Evolutionary conservation across 1,140 invertebrate genomes (phyloP), one percentile per base, ranked within the genome.

Genomic region (Drosophila neocordata): DNA sequence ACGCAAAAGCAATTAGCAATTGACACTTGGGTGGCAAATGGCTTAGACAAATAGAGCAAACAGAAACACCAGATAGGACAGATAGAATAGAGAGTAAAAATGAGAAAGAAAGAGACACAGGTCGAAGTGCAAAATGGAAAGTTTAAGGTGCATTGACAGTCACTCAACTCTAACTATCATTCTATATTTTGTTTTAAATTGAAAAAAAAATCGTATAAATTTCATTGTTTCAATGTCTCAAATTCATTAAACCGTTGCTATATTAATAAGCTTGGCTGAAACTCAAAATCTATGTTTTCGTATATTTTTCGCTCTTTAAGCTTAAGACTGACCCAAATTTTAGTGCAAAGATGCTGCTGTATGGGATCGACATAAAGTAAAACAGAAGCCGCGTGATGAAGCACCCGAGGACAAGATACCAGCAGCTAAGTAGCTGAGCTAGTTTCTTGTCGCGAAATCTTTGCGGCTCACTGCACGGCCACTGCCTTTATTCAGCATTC

Each of bases 1-100:
- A 64, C 27, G 72, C 53, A 56, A 70, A 75, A 70, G 72, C 66
- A 75, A 76, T 76, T 76, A 76, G 72, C 73, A 76, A 76, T 76
- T 76, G 72, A 75, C 66, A 70, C 60, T 44, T 69, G 62, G 55
- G 31, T 72, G 74, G 66, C 51, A 75, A 56, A 24, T 18, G 31
- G 59, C 63, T 60, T 59, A 76, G 71, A 59, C 44, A 44, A 66
- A 66, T 51, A 48, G 24, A 38, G 61, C 61, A 65, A 69, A 52
- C 24, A 34, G 31, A 65, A 65, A 69, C 62, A 48, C 7, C 8
- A 63, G 13, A 24, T 24, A 37, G 31, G 65, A 34, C 48, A 53
- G 15, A 18, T 11, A 18, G 41, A 11, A 18, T 48, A 60, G 37
- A 27, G n/a, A 12, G 8, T 13, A 9, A 24, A 24, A n/a, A 11